These are phyloP conservation scores for Aelia acuminata DNA, from an alignment of 2,888 invertebrate genomes.

Conservation along the genomic window DNA sequence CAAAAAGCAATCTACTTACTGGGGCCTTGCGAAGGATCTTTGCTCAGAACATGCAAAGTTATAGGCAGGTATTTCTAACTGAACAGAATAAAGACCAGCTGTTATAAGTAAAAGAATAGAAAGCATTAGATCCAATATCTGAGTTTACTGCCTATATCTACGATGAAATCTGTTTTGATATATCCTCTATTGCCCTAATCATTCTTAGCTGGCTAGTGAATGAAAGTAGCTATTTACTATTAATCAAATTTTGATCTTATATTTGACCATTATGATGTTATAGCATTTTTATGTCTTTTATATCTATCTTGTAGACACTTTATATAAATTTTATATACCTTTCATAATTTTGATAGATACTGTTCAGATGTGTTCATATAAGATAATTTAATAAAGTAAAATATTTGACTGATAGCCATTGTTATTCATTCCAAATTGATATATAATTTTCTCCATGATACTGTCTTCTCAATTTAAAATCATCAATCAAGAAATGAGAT, in stretches of 20 bases:
- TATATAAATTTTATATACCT: slow-evolving; percentile 1
- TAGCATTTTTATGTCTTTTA: neutral
- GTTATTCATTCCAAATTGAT: neutral
- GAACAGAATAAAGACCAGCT: neutral
- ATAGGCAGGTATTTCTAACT: neutral
- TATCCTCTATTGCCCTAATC: neutral
- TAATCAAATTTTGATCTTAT: slow-evolving; percentile 11
- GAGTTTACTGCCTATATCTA: slow-evolving; percentile 15
- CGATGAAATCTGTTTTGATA: neutral
- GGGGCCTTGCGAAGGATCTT: slow-evolving; percentile 34
- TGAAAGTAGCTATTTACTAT: neutral
- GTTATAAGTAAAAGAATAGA: neutral
- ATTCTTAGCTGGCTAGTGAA: slow-evolving; percentile 21
- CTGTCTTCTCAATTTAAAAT: neutral
- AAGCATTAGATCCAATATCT: neutral
- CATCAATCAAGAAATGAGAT: neutral
- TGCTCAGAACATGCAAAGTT: slow-evolving; percentile 16
- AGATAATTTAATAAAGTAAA: neutral
- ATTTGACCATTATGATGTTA: neutral
- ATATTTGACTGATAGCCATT: neutral
- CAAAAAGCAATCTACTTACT: slow-evolving; percentile 32
- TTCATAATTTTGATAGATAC: slow-evolving; percentile 39
- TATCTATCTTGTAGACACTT: slow-evolving; percentile 31
- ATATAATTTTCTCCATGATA: neutral
- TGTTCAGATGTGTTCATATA: slow-evolving; percentile 21